Evolutionary conservation across 2,113 vertebrate species (phyloP).

Genomic region (Puffinus mauretanicus): DNA sequence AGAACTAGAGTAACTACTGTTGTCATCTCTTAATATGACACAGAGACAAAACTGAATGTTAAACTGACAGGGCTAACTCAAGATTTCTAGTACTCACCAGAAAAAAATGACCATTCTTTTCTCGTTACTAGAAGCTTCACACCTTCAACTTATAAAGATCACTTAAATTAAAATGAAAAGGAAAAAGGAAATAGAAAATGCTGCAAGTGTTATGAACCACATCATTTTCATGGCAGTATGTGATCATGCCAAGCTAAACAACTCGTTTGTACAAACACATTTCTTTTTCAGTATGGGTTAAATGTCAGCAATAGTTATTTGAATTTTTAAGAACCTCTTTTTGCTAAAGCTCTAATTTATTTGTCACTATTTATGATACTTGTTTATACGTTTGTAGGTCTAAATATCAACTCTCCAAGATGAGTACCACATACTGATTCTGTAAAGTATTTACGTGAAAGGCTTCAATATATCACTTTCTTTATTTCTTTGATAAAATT

Average conservation of each 20-base stretch:
- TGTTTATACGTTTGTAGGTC: neutral
- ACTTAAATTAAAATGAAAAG: neutral
- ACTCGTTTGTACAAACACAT: neutral
- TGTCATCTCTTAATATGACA: neutral
- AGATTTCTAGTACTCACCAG: neutral
- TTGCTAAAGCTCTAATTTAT: neutral
- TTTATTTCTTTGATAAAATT: neutral
- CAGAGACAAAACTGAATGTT: neutral
- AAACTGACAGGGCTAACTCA: neutral
- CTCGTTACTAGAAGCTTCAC: neutral
- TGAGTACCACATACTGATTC: neutral
- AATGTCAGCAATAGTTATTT: neutral
- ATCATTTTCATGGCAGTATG: neutral
- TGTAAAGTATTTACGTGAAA: neutral
- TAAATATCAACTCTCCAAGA: neutral
- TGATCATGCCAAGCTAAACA: neutral
- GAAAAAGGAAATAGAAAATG: neutral
- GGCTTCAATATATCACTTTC: neutral
- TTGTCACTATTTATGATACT: neutral
- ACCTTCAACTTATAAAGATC: neutral
- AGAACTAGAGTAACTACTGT: neutral
- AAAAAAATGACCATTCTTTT: neutral
- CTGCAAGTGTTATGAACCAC: neutral
- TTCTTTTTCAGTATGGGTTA: neutral
- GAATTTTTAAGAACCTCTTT: neutral